A percentile compares a stretch with the other conserved stretches of the same genome.
These are phyloP conservation scores for Hypsopygia costalis DNA, from an alignment of 2,888 invertebrate genomes.

Conservation along the genomic window DNA sequence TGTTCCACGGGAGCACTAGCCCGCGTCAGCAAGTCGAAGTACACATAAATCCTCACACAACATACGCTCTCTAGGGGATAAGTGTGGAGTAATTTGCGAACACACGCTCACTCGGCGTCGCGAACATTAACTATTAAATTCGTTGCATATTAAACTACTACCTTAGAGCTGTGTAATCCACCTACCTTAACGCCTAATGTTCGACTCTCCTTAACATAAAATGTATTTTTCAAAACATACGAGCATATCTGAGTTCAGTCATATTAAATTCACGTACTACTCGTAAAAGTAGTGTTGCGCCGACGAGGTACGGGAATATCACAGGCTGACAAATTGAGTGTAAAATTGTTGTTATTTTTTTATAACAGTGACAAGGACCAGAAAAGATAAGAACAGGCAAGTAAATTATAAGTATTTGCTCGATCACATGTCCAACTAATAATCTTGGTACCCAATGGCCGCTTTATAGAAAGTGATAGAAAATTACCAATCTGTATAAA, in stretches of 20 bases:
- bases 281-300: too few species aligned
- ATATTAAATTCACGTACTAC: too few species aligned
- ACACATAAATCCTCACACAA: constrained; percentile 66
- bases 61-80: constrained; percentile 56
- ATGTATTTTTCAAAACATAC: not conserved
- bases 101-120: constrained; percentile 63
- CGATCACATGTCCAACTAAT: too few species aligned
- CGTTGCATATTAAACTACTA: constrained; percentile 77
- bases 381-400: too few species aligned
- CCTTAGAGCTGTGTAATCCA: constrained; percentile 59
- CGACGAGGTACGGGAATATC: too few species aligned
- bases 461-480: too few species aligned
- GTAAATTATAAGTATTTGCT: too few species aligned
- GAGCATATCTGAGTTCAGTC: not conserved
- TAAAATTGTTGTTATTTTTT: too few species aligned
- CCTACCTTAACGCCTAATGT: constrained; percentile 41
- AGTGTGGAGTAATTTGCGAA: constrained; percentile 74
- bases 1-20: constrained; percentile 33
- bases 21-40: constrained; percentile 57
- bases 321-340: too few species aligned
- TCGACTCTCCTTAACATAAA: constrained; percentile 31
- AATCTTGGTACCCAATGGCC: too few species aligned
- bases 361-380: too few species aligned
- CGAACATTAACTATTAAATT: constrained; percentile 78
- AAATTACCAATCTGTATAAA: too few species aligned